A percentile compares a stretch with the other conserved stretches of the same genome.
These are phyloP conservation scores for Bambusicola thoracicus DNA, from an alignment of 2,113 vertebrate genomes.

Conservation along the genomic window DNA sequence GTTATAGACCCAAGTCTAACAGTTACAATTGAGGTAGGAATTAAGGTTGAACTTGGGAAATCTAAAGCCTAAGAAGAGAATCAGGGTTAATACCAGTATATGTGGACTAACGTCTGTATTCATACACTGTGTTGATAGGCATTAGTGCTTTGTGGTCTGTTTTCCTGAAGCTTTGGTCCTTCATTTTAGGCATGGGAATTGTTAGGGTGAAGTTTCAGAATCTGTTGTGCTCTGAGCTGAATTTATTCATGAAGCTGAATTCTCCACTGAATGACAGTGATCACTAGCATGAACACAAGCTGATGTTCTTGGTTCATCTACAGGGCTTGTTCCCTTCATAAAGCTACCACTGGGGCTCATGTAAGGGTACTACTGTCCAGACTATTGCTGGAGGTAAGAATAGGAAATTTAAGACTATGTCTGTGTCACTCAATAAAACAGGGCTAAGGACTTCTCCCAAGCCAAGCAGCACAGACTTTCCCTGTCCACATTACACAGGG, in stretches of 20 bases:
- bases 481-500: not conserved
- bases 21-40: not conserved
- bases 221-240: not conserved
- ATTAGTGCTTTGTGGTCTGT: not conserved
- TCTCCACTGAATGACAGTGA: not conserved
- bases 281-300: not conserved
- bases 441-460: not conserved
- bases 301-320: accelerated
- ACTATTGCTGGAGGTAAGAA: not conserved
- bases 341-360: not conserved
- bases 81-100: not conserved
- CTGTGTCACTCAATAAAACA: not conserved
- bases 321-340: not conserved
- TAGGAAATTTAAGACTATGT: not conserved
- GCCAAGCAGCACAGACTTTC: not conserved
- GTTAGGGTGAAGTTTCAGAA: not conserved
- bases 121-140: not conserved
- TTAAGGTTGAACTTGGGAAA: not conserved
- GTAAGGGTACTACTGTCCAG: not conserved
- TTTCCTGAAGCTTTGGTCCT: not conserved
- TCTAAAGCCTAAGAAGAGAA: not conserved
- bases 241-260: not conserved
- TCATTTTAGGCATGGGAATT: not conserved
- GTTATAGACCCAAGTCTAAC: not conserved
- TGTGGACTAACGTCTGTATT: not conserved